Conservation (phyloP, 2,888 invertebrate species). For the Megaustenia siamemsis region DNA sequence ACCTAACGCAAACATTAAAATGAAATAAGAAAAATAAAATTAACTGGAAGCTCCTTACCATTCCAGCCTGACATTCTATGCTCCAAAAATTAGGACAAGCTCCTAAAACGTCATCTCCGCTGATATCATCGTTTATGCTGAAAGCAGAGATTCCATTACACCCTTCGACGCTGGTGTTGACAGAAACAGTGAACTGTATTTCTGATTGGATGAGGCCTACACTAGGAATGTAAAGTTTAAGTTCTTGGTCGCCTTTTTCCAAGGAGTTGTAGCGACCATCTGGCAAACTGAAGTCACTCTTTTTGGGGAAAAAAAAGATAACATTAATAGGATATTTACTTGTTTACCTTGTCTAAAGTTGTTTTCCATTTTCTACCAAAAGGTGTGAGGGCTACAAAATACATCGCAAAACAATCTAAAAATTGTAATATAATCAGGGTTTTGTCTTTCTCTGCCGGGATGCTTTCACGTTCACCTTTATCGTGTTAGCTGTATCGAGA, state of each 20-base stretch:
- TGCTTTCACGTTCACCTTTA: no score
- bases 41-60: not conserved
- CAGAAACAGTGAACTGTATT: not conserved
- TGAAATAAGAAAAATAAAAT: not conserved
- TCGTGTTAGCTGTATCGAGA: no score
- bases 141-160: slow-evolving; percentile 18
- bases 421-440: no score
- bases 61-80: not conserved
- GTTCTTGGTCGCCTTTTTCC: not conserved
- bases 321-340: not conserved
- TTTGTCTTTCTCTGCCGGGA: no score
- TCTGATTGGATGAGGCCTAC: no score
- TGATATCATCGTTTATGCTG: not conserved
- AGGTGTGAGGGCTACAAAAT: no score
- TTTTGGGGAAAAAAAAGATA: not conserved
- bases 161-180: not conserved
- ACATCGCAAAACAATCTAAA: no score
- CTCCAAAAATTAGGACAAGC: not conserved
- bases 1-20: not conserved
- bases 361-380: no score
- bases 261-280: not conserved
- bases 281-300: not conserved
- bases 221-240: not conserved
- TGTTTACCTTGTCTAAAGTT: no score
- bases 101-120: not conserved